These are phyloP conservation scores for Apodemus agrarius DNA, from an alignment of 2,797 vertebrate genomes.

Conservation along the genomic window DNA sequence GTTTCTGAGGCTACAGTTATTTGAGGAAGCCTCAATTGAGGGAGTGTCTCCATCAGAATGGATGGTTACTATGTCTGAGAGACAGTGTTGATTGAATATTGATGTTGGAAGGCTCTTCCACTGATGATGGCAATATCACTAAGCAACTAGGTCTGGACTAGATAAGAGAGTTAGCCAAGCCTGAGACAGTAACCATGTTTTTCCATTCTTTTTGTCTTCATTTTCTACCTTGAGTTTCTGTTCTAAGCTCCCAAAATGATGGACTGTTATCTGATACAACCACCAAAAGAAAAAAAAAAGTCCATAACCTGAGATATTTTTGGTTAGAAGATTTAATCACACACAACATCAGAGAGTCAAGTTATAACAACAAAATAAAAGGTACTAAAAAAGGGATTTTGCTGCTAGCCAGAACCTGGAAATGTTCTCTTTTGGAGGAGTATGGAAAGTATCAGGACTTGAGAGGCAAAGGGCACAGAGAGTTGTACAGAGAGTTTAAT, in stretches of 20 bases:
- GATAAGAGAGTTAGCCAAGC: too few species aligned
- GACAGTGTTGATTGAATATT: too few species aligned
- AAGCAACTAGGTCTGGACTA: background rate
- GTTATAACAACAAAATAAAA: too few species aligned
- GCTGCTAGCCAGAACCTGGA: background rate
- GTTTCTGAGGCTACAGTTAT: too few species aligned
- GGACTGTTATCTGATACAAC: too few species aligned
- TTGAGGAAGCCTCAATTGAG: too few species aligned
- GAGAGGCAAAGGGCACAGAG: background rate
- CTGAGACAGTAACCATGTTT: too few species aligned
- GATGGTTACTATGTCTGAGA: too few species aligned
- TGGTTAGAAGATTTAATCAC: background rate
- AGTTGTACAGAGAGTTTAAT: background rate
- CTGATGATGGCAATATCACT: background rate
- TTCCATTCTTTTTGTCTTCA: background rate
- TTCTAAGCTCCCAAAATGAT: background rate
- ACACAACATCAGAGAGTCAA: background rate
- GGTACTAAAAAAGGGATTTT: background rate
- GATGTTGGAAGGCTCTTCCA: background rate
- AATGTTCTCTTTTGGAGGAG: background rate
- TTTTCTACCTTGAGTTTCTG: background rate
- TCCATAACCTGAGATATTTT: background rate
- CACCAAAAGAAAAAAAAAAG: background rate
- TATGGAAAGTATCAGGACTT: background rate
- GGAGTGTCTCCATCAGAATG: too few species aligned